A percentile compares a stretch with the other conserved stretches of the same genome.
phyloP scores from a whole-genome alignment of 2,797 vertebrate species.

The Artibeus lituratus region DNA sequence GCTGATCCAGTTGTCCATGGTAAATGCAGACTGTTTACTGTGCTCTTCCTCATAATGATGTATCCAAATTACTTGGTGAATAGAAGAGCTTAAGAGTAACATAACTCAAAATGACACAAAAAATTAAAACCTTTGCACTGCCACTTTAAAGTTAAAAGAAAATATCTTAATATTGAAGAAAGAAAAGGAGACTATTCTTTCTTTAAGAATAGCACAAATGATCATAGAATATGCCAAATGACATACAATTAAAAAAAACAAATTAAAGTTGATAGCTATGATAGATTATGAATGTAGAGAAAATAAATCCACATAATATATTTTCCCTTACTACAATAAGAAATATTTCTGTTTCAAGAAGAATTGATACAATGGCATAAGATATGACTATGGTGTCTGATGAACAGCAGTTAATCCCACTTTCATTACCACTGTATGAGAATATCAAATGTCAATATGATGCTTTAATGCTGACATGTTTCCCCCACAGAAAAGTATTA shows the following conservation, averaged over 20 bases:
- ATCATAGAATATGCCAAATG: neutral
- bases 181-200: neutral
- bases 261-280: neutral
- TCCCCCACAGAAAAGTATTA: neutral
- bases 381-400: neutral
- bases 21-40: conserved; percentile 67
- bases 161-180: neutral
- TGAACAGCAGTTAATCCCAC: neutral
- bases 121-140: neutral
- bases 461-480: neutral
- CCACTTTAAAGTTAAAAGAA: neutral
- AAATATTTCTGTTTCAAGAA: neutral
- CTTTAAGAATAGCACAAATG: neutral
- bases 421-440: neutral
- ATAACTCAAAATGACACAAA: neutral
- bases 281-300: neutral
- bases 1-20: conserved; percentile 43
- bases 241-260: neutral
- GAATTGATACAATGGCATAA: neutral
- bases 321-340: neutral
- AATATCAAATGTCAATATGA: neutral
- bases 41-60: conserved; percentile 75
- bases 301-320: neutral
- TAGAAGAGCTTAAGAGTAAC: neutral
- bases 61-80: neutral